Evolutionary conservation across 2,888 invertebrate species (phyloP), one percentile per base, ranked within the genome.

Genomic region (Lasiommata megera): DNA sequence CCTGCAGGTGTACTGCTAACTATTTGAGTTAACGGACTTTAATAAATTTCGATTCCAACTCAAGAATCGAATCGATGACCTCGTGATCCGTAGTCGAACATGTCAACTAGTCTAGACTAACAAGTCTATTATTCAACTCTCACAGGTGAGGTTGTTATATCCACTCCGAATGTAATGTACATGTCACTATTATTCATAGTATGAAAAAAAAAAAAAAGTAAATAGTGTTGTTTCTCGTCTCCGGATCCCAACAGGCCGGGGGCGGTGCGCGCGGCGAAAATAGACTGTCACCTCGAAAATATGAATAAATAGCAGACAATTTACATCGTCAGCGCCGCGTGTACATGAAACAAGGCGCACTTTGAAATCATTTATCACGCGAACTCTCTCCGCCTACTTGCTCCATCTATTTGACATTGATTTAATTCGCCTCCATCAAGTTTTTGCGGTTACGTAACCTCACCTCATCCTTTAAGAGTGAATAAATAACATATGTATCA

Each of bases 221-320:
- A 58, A 55, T 55, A 40, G 47, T 17, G 57, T 43, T 43, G 51
- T 57, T 60, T 52, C 47, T 47, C 40, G 16, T 56, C 23, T 23
- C 23, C 23, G 52, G 38, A 61, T 48, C 52, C 61, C 61, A 60
- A 43, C 56, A 56, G 37, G 18, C 51, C 41, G 36, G 51, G 67
- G 67, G 68, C 69, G 63, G 8, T 28, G 70, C 65, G 65, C 34
- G 61, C 37, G 44, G 65, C 77, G 59, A 69, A 82, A 83, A 84
- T 84, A 83, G 76, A 74, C 60, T 68, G 76, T 76, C 76, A 74
- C 82, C 79, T 79, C 81, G 77, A 67, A 46, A 75, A 74, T 77
- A 80, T 75, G 75, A 80, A 79, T 79, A 78, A 77, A 76, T 76
- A 76, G 67, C 62, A 63, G 58, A 67, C 68, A 73, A 76, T 75